Evolutionary conservation across 2,888 invertebrate species (phyloP), one percentile per base, ranked within the genome.

Genomic region (Abscondita cerata): DNA sequence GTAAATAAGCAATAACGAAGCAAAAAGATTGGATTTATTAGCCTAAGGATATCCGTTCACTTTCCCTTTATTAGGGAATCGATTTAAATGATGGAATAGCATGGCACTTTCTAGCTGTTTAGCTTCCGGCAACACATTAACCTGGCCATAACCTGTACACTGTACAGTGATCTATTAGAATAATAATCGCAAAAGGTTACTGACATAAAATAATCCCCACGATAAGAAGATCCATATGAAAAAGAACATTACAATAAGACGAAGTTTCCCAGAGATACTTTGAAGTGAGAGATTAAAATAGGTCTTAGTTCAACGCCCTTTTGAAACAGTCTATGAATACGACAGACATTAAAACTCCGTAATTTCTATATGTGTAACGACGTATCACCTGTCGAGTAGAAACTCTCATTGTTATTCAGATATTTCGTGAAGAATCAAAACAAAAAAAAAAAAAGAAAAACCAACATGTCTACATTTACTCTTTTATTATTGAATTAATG

Each of bases 51-150:
- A 75, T 75, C 74, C 75, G 75, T 74, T 76, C 74, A 76, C 76
- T 76, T 76, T 76, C 76, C 75, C 76, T 76, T 59, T 76, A 75
- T 75, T 75, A 75, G 74, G 75, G 75, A 76, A 75, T 73, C 73
- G 73, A 75, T 75, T 73, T 52, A 34, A 62, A 55, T 44, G 52
- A 62, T 60, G 38, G 36, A 55, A 46, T 59, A 52, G 31, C 59
- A 50, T 48, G 54, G 25, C 59, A 54, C 54, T 57, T 57, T 57
- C 57, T 57, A 57, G 41, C 25, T 57, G 51, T 18, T 16, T 33
- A 31, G 54, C 41, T 59, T 59, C 59, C 59, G 59, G 53, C 48
- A 53, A 20, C 41, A 54, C 51, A 44, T 41, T 57, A 38, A 51
- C 57, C 57, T 57, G 57, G 41, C 48, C 48, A 56, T 56, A 56